These are phyloP conservation scores for Drosophila mettleri DNA, from an alignment of 2,888 invertebrate species.

Conservation along the genomic window DNA sequence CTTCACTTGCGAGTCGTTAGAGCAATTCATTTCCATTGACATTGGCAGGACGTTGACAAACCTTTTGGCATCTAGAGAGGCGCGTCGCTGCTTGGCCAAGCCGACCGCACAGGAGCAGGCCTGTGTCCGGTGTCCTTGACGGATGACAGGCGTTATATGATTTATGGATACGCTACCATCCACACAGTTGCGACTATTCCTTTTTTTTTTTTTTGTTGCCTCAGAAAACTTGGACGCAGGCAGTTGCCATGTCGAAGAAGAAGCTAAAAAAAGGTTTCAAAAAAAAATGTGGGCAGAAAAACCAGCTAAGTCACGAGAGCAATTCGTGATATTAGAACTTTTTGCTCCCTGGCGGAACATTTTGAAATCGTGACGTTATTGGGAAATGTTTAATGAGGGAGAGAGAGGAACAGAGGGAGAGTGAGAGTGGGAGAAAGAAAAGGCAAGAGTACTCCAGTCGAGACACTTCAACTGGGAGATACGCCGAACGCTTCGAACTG, in stretches of 20 bases:
- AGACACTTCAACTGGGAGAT: too few relatives aligned
- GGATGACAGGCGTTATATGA: constrained; percentile 52
- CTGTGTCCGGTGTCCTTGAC: constrained; percentile 32
- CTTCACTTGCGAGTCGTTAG: constrained; percentile 3
- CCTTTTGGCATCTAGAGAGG: constrained; percentile 22
- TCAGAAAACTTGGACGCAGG: constrained; percentile 5
- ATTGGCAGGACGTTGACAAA: constrained; percentile 25
- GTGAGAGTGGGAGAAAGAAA: too few relatives aligned
- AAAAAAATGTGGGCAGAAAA: not conserved
- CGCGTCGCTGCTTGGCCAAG: constrained; percentile 13
- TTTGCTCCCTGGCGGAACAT: constrained; percentile 11
- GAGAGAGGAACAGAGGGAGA: not conserved
- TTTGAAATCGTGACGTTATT: constrained; percentile 8
- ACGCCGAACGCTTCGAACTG: too few relatives aligned
- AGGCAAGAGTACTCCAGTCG: too few relatives aligned
- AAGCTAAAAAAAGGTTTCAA: not conserved
- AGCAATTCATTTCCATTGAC: constrained; percentile 48
- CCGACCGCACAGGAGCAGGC: constrained; percentile 9
- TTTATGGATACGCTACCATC: constrained; percentile 35
- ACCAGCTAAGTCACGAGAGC: constrained; percentile 22
- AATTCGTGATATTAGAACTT: constrained; percentile 23
- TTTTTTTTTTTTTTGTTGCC: constrained; percentile 13
- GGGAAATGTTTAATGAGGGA: constrained; percentile 15
- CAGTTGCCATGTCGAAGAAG: constrained; percentile 1
- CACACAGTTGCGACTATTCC: constrained; percentile 10